Evolutionary conservation across 2,113 vertebrate genomes (phyloP).

Genomic region (Rhodinocichla rosea): DNA sequence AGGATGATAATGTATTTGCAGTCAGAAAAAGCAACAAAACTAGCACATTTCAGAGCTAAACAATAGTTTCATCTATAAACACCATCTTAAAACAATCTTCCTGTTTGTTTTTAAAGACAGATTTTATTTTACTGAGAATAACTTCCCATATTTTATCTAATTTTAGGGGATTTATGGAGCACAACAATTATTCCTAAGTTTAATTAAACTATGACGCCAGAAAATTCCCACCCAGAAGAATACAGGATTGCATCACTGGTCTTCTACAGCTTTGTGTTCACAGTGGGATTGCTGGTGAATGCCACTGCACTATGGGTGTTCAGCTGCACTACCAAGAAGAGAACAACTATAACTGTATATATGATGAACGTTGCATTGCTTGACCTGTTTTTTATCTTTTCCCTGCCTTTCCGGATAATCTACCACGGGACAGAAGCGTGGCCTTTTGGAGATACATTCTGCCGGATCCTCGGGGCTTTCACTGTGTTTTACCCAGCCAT

Average conservation of each 20-base stretch:
- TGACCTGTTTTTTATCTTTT: conserved; percentile 85
- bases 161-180: neutral
- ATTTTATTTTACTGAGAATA: neutral
- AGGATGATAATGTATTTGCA: neutral
- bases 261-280: conserved; percentile 86
- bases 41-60: neutral
- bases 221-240: conserved; percentile 72
- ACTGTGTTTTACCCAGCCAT: conserved; percentile 93
- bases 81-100: neutral
- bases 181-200: neutral
- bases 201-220: neutral
- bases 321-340: conserved; percentile 92
- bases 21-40: neutral
- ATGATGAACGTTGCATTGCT: conserved; percentile 95
- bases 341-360: conserved; percentile 90
- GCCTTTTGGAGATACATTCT: conserved; percentile 88
- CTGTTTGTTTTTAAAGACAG: neutral
- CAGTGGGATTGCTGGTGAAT: conserved; percentile 86
- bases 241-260: conserved; percentile 81
- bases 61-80: neutral
- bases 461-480: conserved; percentile 81
- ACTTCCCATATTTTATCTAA: neutral
- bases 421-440: conserved; percentile 83
- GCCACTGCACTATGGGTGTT: conserved; percentile 93
- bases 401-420: conserved; percentile 87